A percentile compares a stretch with the other conserved stretches of the same genome.
Evolutionary conservation across 2,113 vertebrate genomes (phyloP).

Genomic region (Gopherus flavomarginatus): DNA sequence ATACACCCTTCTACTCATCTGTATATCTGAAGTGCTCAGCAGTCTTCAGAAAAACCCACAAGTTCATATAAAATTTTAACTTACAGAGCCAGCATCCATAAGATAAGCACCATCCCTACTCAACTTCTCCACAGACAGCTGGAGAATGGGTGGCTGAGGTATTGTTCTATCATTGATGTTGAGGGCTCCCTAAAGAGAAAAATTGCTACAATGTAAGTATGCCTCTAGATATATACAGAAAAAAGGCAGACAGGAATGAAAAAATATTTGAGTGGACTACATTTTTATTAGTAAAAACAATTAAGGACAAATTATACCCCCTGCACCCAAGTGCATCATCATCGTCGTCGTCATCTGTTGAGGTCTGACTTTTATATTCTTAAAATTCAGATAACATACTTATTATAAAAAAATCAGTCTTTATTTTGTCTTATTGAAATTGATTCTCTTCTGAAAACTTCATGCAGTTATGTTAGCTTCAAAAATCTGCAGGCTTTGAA

Average conservation of each 20-base stretch:
- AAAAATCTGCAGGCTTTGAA: neutral
- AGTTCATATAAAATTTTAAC: slow-evolving; percentile 21
- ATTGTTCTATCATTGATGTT: slow-evolving; percentile 90
- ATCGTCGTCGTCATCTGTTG: neutral
- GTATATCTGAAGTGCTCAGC: neutral
- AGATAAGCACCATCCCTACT: slow-evolving; percentile 93
- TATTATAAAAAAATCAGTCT: neutral
- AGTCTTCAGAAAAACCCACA: neutral
- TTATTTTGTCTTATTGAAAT: neutral
- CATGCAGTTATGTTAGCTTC: neutral
- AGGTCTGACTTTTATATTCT: neutral
- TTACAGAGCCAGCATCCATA: slow-evolving; percentile 93
- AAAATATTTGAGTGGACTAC: neutral
- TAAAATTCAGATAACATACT: neutral
- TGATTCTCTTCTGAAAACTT: neutral
- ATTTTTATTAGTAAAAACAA: neutral
- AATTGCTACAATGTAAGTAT: neutral
- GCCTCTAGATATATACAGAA: neutral
- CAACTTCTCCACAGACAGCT: slow-evolving; percentile 95
- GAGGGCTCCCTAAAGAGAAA: slow-evolving; percentile 86
- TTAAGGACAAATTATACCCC: neutral
- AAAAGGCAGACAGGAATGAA: neutral
- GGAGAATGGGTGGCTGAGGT: slow-evolving; percentile 92
- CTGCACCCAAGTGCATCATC: neutral
- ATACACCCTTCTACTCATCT: neutral